A percentile compares a stretch with the other conserved stretches of the same genome.
These are phyloP conservation scores for Ciconia boyciana DNA, from an alignment of 2,113 vertebrate genomes.

Conservation along the genomic window DNA sequence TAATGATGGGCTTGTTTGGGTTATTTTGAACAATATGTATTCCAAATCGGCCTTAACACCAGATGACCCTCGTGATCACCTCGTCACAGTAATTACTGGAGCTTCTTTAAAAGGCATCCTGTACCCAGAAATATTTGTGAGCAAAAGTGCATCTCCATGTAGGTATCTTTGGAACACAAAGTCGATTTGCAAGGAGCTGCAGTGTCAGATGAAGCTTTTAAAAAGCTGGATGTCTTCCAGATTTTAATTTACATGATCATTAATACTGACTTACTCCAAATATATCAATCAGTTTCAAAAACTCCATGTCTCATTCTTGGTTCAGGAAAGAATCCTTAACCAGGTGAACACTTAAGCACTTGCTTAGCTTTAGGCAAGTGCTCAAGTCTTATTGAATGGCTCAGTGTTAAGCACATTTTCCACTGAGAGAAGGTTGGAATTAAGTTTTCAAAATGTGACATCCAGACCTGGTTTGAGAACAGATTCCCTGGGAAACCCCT, in stretches of 20 bases:
- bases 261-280: constrained; percentile 60
- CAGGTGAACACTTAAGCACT: constrained; percentile 24
- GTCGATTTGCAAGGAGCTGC: constrained; percentile 23
- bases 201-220: constrained; percentile 53
- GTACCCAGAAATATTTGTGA: not conserved
- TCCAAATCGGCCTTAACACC: not conserved
- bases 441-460: not conserved
- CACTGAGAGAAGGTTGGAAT: not conserved
- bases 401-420: not conserved
- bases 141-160: not conserved
- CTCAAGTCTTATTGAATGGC: not conserved
- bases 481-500: not conserved
- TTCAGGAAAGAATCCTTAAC: constrained; percentile 33
- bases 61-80: not conserved
- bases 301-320: not conserved
- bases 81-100: not conserved
- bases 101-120: not conserved
- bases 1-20: not conserved
- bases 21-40: constrained; percentile 1
- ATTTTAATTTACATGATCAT: constrained; percentile 63
- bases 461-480: not conserved
- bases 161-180: constrained; percentile 3
- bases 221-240: constrained; percentile 50
- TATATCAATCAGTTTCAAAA: constrained; percentile 58
- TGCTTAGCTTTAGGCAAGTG: not conserved